These are phyloP conservation scores for Odocoileus hemionus DNA, from an alignment of 2,113 vertebrate genomes.

Conservation along the genomic window DNA sequence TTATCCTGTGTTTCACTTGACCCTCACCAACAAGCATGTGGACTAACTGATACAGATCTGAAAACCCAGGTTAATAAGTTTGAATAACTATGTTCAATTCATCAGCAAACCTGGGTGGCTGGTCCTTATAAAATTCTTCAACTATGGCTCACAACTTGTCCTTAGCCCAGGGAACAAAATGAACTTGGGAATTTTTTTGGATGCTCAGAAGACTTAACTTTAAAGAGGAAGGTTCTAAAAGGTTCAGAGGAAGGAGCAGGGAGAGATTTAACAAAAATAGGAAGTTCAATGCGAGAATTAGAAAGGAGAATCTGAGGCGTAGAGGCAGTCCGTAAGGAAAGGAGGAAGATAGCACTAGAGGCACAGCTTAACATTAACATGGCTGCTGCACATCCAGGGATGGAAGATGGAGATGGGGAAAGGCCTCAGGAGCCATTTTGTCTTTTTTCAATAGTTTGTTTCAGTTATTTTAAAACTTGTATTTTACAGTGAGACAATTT, in stretches of 20 bases:
- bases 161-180: neutral
- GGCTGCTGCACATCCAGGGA: neutral
- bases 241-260: neutral
- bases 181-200: neutral
- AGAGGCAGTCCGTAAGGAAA: neutral
- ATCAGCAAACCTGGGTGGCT: neutral
- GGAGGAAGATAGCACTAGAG: neutral
- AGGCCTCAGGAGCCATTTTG: neutral
- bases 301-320: neutral
- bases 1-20: neutral
- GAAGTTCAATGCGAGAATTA: neutral
- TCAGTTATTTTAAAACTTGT: neutral
- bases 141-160: neutral
- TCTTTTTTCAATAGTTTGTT: neutral
- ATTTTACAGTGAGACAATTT: neutral
- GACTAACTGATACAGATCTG: neutral
- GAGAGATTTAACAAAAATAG: neutral
- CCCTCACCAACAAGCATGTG: neutral
- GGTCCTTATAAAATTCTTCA: neutral
- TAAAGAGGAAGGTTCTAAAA: neutral
- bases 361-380: neutral
- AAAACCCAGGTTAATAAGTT: neutral
- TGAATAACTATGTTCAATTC: neutral
- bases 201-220: neutral
- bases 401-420: neutral